phyloP scores from a whole-genome alignment of 2,888 invertebrate species.

The Parochlus steinenii region DNA sequence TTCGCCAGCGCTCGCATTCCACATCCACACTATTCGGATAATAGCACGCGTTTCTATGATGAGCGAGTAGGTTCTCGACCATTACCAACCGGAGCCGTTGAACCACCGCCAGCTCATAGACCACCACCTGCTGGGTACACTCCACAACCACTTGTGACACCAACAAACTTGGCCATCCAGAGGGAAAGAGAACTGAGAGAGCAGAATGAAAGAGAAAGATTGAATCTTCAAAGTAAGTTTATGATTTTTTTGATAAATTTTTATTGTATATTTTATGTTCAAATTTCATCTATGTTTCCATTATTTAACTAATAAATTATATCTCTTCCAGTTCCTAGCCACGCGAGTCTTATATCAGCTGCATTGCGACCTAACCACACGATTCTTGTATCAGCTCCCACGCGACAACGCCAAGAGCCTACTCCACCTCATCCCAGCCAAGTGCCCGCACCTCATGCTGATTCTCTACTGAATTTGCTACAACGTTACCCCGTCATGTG shows the following conservation, averaged over 20 bases:
- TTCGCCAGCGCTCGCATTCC: slow-evolving; percentile 36
- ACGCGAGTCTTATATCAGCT: slow-evolving; percentile 22
- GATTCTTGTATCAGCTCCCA: slow-evolving; percentile 18
- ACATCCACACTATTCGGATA: slow-evolving; percentile 29
- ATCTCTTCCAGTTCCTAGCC: slow-evolving; percentile 17
- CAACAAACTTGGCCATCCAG: slow-evolving; percentile 15
- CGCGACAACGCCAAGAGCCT: slow-evolving; percentile 19
- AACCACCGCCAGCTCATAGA: slow-evolving; percentile 43
- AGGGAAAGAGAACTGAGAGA: slow-evolving; percentile 21
- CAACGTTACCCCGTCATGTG: slow-evolving; percentile 94
- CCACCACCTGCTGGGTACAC: slow-evolving; percentile 18
- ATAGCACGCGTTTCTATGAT: slow-evolving; percentile 36
- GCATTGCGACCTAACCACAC: background rate
- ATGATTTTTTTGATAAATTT: too few species aligned
- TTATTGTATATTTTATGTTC: too few species aligned
- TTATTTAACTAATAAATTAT: background rate
- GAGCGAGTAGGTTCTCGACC: slow-evolving; percentile 25
- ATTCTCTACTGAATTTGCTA: slow-evolving; percentile 62
- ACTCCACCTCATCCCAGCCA: slow-evolving; percentile 56
- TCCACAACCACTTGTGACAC: slow-evolving; percentile 16
- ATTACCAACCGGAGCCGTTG: slow-evolving; percentile 33
- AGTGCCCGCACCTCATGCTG: slow-evolving; percentile 59
- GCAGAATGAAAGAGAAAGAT: slow-evolving; percentile 19
- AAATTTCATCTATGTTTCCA: too few species aligned
- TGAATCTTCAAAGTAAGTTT: too few species aligned